Conservation (phyloP, 1,140 invertebrate species). For the Gerris buenoi region DNA sequence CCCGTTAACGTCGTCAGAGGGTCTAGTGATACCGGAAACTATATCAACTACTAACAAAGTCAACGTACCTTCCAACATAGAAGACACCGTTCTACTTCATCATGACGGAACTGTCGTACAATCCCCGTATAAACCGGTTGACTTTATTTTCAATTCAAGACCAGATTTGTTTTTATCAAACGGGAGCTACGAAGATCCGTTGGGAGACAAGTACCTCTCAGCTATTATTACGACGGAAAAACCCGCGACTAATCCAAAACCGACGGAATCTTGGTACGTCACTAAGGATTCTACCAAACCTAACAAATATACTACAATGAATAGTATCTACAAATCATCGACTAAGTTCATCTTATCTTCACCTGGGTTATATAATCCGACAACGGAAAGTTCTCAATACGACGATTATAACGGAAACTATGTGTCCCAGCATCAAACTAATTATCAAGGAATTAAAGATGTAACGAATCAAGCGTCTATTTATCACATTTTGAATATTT, state of each 20-base stretch:
- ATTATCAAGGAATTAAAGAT: constrained; percentile 20
- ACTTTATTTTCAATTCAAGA: constrained; percentile 29
- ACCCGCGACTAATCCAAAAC: not conserved
- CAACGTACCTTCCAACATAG: constrained; percentile 14
- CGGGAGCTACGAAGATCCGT: not conserved
- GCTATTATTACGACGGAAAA: not conserved
- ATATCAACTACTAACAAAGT: constrained; percentile 29
- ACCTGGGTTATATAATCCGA: not conserved
- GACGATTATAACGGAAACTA: not conserved
- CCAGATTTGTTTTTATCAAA: constrained; percentile 9
- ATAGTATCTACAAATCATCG: not conserved
- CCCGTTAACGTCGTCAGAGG: not conserved
- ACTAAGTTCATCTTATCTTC: not conserved
- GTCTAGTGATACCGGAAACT: not conserved
- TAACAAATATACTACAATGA: not conserved
- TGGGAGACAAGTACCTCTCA: not conserved
- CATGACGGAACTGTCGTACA: constrained; percentile 40
- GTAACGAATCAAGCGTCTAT: constrained; percentile 30
- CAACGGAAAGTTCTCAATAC: not conserved
- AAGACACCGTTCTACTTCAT: constrained; percentile 48
- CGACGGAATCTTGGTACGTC: not conserved
- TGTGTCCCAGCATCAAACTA: not conserved
- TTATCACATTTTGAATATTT: constrained; percentile 30
- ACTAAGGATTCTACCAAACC: not conserved
- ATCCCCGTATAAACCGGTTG: constrained; percentile 43